Percentiles rank a stretch among this genome's conserved stretches.
Conservation (phyloP, 2,113 vertebrate species). For the Polypterus bichir region DNA sequence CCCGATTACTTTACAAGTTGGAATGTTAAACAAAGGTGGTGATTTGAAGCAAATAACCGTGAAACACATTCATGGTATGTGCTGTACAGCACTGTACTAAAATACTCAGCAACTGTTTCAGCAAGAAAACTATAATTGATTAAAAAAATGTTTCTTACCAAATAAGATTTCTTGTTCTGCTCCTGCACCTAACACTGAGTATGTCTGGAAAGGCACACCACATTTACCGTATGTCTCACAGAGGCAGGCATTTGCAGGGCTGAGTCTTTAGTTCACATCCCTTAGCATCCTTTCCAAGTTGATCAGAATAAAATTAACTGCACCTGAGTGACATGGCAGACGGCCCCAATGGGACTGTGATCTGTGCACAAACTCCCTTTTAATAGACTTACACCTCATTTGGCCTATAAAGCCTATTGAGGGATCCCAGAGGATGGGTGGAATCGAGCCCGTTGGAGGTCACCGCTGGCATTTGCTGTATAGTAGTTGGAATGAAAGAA, state of each 20-base stretch:
- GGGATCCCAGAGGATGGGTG: slow-evolving; percentile 53
- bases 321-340: slow-evolving; percentile 62
- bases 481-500: slow-evolving; percentile 56
- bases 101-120: too few relatives aligned
- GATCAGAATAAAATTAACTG: slow-evolving; percentile 53
- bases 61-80: too few relatives aligned
- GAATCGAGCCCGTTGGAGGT: slow-evolving; percentile 40
- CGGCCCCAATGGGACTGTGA: slow-evolving; percentile 57
- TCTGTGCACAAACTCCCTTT: slow-evolving; percentile 63
- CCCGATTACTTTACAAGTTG: not conserved
- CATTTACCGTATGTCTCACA: too few relatives aligned
- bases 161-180: too few relatives aligned
- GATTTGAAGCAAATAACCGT: not conserved
- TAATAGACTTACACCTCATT: slow-evolving; percentile 79
- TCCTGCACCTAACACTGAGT: too few relatives aligned
- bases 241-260: too few relatives aligned
- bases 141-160: too few relatives aligned
- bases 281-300: slow-evolving; percentile 25
- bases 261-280: not conserved
- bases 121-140: too few relatives aligned
- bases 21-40: not conserved
- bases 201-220: too few relatives aligned
- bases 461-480: slow-evolving; percentile 40
- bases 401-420: slow-evolving; percentile 69
- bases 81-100: too few relatives aligned